Base-by-base conservation (phyloP, 2,797 vertebrate genomes). In the Valencia hispanica region DNA sequence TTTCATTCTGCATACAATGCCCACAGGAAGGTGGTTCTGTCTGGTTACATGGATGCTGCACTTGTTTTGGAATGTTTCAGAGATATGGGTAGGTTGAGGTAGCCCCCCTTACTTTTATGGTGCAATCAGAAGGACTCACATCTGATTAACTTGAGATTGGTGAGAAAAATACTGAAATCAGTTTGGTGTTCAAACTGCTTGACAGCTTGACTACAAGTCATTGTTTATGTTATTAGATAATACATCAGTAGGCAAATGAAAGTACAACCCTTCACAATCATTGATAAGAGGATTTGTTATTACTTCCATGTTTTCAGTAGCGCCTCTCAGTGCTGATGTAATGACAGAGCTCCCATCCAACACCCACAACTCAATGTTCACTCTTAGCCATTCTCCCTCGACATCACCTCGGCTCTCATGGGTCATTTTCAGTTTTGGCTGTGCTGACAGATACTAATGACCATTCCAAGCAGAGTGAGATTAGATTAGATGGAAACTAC, bases 1-100 rank as follows among this genome's bases (percentile, higher is more conserved):
- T 92, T 91, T 89, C 78, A 83, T 74, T 91, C 78, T 87, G 88
- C 82, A 72, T 86, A 82, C 82, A 87, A 88, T 91, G 85, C 90
- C 87, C 79, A 79, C 81, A 89, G 87, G 92, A 92, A 71, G 53
- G 83, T 88, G 88, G 81, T 87, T 84, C 71, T 76, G 80, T 90
- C 86, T 75, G 69, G 75, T 81, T 70, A 76, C 80, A 61, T 11
- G 69, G 79, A 76, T 69, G 51, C 84, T 87, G 86, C 25, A 81
- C 87, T 84, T 79, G 51, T 74, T 70, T 72, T 87, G 83, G 88
- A 84, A 90, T 83, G 77, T 47, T 65, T 55, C 51, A 84, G 70
- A 85, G 82, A 72, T 69, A 78, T 73, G 50, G 77, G 34, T 9
- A 79, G 68, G 72, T 79, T 82, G 57, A 85, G 84, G 74, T 36